Evolutionary conservation across 2,113 vertebrate species (phyloP).

Genomic region (Myiagra hebetior): DNA sequence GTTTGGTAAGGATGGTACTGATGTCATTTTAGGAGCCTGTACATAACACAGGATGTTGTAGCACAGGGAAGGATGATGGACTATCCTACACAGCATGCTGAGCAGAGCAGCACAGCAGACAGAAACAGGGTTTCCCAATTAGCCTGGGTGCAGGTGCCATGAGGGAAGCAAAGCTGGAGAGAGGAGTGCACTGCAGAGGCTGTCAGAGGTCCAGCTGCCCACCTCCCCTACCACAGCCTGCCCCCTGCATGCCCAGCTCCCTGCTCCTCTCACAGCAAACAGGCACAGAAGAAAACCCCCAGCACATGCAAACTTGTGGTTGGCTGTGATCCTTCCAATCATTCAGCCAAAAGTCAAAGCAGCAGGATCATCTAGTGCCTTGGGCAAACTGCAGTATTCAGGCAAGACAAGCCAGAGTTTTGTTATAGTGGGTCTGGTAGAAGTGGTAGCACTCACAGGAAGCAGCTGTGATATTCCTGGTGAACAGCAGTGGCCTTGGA

Average conservation of each 20-base stretch:
- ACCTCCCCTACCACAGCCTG: fast-evolving
- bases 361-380: background rate
- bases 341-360: background rate
- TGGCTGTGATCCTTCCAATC: background rate
- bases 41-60: background rate
- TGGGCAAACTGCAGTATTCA: background rate
- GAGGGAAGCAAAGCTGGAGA: background rate
- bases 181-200: background rate
- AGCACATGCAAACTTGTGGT: background rate
- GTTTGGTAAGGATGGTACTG: background rate
- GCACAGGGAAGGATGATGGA: background rate
- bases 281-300: background rate
- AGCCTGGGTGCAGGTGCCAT: background rate
- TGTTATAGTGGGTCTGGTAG: background rate
- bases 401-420: background rate
- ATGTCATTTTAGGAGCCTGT: background rate
- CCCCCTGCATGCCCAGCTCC: fast-evolving
- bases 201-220: background rate
- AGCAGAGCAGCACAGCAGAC: background rate
- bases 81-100: background rate
- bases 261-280: background rate
- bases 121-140: background rate
- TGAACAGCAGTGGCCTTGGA: background rate
- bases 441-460: fast-evolving
- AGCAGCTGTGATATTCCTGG: background rate